Evolutionary conservation across 2,888 invertebrate species (phyloP).

Genomic region (Torymus auratus): DNA sequence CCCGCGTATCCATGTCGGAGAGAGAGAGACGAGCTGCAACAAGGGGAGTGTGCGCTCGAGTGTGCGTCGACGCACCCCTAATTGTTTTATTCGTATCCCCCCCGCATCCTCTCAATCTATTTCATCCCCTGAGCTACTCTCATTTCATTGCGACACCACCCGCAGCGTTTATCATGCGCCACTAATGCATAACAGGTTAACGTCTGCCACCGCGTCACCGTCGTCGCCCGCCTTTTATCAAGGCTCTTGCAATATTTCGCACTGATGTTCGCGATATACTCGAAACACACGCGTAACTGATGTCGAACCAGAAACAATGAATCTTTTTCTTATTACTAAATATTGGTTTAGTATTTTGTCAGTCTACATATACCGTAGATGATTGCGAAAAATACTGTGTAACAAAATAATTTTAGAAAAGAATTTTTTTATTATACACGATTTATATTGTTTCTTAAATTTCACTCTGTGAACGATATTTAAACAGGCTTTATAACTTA

Average conservation of each 20-base stretch:
- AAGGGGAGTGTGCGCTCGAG: conserved; percentile 73
- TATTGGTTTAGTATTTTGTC: too few species aligned
- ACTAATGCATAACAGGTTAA: conserved; percentile 74
- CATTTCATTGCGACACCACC: conserved; percentile 74
- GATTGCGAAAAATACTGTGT: too few species aligned
- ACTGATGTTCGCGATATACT: conserved; percentile 12
- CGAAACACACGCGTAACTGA: not conserved
- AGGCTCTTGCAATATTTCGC: conserved; percentile 5
- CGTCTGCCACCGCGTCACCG: conserved; percentile 67
- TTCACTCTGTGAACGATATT: too few species aligned
- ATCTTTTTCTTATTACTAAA: too few species aligned
- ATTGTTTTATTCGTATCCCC: conserved; percentile 74
- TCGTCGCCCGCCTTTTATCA: conserved; percentile 57
- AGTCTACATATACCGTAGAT: too few species aligned
- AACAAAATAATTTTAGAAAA: conserved; percentile 4
- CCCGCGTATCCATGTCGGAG: not conserved
- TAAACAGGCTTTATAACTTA: too few species aligned
- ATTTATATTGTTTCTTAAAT: too few species aligned
- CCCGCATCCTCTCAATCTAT: conserved; percentile 72
- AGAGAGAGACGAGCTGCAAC: conserved; percentile 45
- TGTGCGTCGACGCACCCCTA: conserved; percentile 73
- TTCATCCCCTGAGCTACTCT: conserved; percentile 72
- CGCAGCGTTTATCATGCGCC: conserved; percentile 74
- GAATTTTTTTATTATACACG: not conserved
- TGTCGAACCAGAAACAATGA: too few species aligned